Evolutionary conservation across 2,888 invertebrate species (phyloP).

Genomic region (Drosophila mettleri): DNA sequence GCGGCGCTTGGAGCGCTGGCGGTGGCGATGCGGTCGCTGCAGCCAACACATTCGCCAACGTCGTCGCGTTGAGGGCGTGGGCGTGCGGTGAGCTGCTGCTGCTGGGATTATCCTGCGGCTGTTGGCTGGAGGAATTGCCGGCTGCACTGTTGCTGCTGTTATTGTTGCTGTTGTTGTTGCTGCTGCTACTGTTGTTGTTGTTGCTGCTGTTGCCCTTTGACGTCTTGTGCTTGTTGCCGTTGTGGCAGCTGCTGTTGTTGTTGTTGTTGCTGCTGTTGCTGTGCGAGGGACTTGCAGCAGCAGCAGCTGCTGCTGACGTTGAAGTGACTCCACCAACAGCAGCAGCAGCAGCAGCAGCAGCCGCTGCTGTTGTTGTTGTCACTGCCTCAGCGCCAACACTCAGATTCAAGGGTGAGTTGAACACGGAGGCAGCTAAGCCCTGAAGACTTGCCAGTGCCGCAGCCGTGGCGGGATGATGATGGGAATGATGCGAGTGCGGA

Average conservation of each 20-base stretch:
- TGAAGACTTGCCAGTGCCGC: slow-evolving; percentile 89
- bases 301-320: slow-evolving; percentile 38
- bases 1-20: slow-evolving; percentile 80
- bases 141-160: slow-evolving; percentile 38
- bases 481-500: slow-evolving; percentile 86
- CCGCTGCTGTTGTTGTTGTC: slow-evolving; percentile 48
- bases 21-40: slow-evolving; percentile 85
- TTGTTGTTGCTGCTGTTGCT: slow-evolving; percentile 43
- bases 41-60: slow-evolving; percentile 82
- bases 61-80: slow-evolving; percentile 64
- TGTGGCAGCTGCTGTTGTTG: slow-evolving; percentile 32
- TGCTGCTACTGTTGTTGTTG: slow-evolving; percentile 43
- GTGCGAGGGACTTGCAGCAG: slow-evolving; percentile 47
- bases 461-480: slow-evolving; percentile 73
- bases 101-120: slow-evolving; percentile 74
- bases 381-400: slow-evolving; percentile 88
- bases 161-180: slow-evolving; percentile 16
- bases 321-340: slow-evolving; percentile 40
- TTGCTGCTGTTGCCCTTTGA: slow-evolving; percentile 59
- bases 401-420: slow-evolving; percentile 93
- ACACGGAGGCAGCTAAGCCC: slow-evolving; percentile 87
- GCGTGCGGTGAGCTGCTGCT: slow-evolving; percentile 73
- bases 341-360: slow-evolving; percentile 41
- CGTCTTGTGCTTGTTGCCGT: slow-evolving; percentile 62
- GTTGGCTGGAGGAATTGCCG: slow-evolving; percentile 59